A percentile compares a stretch with the other conserved stretches of the same genome.
Conservation (phyloP, 2,797 vertebrate genomes). For the Dallia pectoralis region DNA sequence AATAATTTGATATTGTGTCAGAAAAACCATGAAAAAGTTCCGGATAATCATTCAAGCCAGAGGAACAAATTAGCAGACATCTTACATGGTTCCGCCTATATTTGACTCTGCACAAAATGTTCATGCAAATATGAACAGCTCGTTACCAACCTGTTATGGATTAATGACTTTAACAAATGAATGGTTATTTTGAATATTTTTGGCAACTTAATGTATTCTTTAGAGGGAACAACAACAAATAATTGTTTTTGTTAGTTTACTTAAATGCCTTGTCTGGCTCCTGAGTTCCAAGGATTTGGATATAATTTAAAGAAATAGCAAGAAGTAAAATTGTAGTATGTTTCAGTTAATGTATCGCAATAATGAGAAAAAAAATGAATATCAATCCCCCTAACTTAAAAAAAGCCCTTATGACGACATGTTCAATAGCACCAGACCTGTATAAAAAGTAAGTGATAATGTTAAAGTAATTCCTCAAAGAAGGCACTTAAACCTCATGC, state of each 20-base stretch:
- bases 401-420: slow-evolving; percentile 4
- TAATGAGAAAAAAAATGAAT: slow-evolving; percentile 22
- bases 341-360: background rate
- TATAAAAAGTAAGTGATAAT: slow-evolving; percentile 47
- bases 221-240: background rate
- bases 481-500: slow-evolving; percentile 38
- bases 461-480: slow-evolving; percentile 53
- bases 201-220: background rate
- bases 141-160: background rate
- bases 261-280: background rate
- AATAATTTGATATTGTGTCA: background rate
- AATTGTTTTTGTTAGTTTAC: background rate
- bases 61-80: too few relatives aligned
- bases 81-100: background rate
- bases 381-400: slow-evolving; percentile 34
- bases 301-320: background rate
- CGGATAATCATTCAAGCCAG: too few relatives aligned
- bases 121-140: background rate
- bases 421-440: slow-evolving; percentile 54
- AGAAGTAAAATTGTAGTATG: background rate
- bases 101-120: background rate
- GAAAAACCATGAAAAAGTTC: background rate
- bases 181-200: background rate
- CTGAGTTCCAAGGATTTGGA: background rate
- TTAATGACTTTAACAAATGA: background rate